Evolutionary conservation across 2,888 invertebrate species (phyloP).

Genomic region (Unio delphinus): DNA sequence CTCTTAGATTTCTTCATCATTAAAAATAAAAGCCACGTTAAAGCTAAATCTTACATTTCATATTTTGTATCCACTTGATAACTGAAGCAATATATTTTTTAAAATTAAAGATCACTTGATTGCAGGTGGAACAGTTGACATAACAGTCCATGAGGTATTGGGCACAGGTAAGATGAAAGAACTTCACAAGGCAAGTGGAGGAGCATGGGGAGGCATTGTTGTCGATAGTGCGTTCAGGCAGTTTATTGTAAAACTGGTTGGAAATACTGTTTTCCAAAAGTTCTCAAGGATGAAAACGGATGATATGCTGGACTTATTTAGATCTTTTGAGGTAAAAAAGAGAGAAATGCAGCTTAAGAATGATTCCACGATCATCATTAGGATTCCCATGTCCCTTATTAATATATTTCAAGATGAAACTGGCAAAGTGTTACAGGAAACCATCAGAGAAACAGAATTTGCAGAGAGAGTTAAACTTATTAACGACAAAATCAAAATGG

Average conservation of each 20-base stretch:
- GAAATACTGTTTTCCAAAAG: neutral
- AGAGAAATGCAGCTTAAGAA: neutral
- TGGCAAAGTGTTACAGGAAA: too few species aligned
- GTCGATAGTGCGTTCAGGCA: constrained; percentile 8
- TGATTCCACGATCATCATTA: neutral
- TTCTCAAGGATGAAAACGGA: constrained; percentile 3
- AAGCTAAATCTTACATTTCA: too few species aligned
- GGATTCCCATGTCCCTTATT: too few species aligned
- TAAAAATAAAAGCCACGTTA: too few species aligned
- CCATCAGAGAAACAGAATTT: too few species aligned
- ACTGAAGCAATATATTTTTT: too few species aligned
- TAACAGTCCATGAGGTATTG: constrained; percentile 73
- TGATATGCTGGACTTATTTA: constrained; percentile 3
- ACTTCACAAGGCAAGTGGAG: constrained; percentile 74
- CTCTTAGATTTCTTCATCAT: too few species aligned
- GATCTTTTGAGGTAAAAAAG: constrained; percentile 10
- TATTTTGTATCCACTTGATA: too few species aligned
- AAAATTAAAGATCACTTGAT: too few species aligned
- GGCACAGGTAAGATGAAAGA: constrained; percentile 71
- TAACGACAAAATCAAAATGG: too few species aligned
- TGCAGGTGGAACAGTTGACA: constrained; percentile 74
- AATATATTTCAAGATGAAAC: too few species aligned
- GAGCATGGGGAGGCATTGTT: constrained; percentile 59
- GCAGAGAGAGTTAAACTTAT: too few species aligned
- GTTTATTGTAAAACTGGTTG: constrained; percentile 1